Percentiles rank a stretch among this genome's conserved stretches.
Conservation (phyloP, 2,797 vertebrate species). For the Psittacula echo region DNA sequence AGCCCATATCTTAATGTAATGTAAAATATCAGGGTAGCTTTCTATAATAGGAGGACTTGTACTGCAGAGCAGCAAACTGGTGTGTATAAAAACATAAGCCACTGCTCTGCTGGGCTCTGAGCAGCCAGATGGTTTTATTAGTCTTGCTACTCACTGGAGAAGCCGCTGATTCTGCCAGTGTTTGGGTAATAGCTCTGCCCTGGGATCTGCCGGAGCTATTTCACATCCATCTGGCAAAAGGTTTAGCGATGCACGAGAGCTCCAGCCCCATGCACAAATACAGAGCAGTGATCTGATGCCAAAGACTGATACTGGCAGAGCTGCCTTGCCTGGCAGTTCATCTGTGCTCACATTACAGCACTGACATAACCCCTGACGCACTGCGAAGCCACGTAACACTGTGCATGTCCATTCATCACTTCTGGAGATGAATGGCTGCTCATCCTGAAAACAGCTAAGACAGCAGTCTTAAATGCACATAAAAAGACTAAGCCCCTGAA, state of each 20-base stretch:
- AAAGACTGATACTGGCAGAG: neutral
- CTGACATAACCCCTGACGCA: fast-evolving
- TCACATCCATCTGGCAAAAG: slow-evolving; percentile 27
- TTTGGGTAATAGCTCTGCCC: slow-evolving; percentile 42
- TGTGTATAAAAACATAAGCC: neutral
- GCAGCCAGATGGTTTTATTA: slow-evolving; percentile 39
- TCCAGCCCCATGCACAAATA: neutral
- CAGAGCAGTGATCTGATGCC: neutral
- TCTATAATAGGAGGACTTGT: neutral
- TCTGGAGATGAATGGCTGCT: neutral
- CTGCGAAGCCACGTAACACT: fast-evolving
- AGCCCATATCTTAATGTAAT: neutral
- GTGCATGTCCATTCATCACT: fast-evolving
- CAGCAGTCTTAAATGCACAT: neutral
- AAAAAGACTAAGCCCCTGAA: neutral
- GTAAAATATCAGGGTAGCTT: neutral
- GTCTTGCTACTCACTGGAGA: neutral
- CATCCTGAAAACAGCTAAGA: neutral
- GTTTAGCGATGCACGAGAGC: neutral
- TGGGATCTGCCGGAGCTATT: neutral
- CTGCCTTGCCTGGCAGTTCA: neutral
- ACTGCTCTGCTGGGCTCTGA: neutral
- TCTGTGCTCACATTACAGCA: neutral
- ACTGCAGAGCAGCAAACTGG: neutral
- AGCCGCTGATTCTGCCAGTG: neutral